Evolutionary conservation across 1,140 invertebrate species (phyloP).

Genomic region (Phortica variegata): DNA sequence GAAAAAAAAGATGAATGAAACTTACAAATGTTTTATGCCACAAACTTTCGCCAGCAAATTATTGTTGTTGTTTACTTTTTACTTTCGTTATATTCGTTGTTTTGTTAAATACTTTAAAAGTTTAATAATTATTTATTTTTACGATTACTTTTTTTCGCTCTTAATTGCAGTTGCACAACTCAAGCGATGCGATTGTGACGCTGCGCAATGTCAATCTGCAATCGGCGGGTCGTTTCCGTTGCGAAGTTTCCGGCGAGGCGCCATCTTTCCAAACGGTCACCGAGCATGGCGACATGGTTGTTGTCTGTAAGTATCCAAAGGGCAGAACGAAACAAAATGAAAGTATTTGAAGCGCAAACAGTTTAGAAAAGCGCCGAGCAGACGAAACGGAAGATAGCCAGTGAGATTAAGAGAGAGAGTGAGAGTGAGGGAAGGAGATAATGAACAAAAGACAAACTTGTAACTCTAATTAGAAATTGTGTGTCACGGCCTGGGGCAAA

Average conservation of each 20-base stretch:
- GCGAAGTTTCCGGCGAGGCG: conserved; percentile 83
- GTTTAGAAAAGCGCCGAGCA: too few relatives aligned
- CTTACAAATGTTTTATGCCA: conserved; percentile 17
- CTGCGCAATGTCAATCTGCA: conserved; percentile 73
- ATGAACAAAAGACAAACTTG: conserved; percentile 35
- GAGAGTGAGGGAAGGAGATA: conserved; percentile 27
- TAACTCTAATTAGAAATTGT: conserved; percentile 42
- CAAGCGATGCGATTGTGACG: conserved; percentile 72
- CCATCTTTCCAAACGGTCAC: conserved; percentile 77
- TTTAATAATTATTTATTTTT: conserved; percentile 9
- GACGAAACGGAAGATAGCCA: too few relatives aligned
- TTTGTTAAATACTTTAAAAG: not conserved
- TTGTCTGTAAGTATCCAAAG: conserved; percentile 70
- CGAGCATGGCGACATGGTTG: conserved; percentile 72
- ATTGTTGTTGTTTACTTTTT: conserved; percentile 21
- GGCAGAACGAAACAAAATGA: not conserved
- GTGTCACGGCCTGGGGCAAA: not conserved
- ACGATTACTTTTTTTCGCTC: conserved; percentile 4
- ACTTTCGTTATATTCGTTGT: conserved; percentile 15
- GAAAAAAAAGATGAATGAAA: not conserved
- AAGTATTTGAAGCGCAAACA: not conserved
- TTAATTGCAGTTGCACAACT: conserved; percentile 69
- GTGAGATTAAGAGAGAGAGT: not conserved
- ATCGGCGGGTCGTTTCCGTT: conserved; percentile 77
- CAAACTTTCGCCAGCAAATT: not conserved